Conservation (phyloP, 1,140 invertebrate species). For the Drosophila nigromelanica region DNA sequence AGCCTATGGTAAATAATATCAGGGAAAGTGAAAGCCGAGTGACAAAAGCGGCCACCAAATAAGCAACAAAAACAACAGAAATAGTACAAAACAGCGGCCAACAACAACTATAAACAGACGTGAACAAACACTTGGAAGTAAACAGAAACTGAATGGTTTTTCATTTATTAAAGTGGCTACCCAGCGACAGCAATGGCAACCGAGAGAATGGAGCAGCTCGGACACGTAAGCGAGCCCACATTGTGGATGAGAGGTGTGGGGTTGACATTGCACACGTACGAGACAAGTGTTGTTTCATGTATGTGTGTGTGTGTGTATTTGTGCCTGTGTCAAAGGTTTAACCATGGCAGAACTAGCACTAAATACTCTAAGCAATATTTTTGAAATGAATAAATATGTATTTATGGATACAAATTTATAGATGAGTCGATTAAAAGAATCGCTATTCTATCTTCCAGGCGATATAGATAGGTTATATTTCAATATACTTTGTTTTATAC, state of each 20-base stretch:
- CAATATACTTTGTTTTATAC: too few relatives aligned
- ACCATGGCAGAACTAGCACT: background rate
- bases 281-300: background rate
- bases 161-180: constrained; percentile 74
- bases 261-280: constrained; percentile 29
- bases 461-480: too few relatives aligned
- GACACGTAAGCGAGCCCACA: constrained; percentile 41
- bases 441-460: too few relatives aligned
- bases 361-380: background rate
- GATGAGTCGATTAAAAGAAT: too few relatives aligned
- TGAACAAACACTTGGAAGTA: constrained; percentile 57
- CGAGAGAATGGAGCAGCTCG: constrained; percentile 5
- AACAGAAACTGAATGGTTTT: constrained; percentile 63
- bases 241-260: background rate
- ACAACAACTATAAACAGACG: constrained; percentile 16
- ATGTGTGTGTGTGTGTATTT: constrained; percentile 1
- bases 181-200: background rate
- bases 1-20: background rate
- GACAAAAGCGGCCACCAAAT: constrained; percentile 43
- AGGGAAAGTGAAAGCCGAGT: constrained; percentile 61
- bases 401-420: too few relatives aligned
- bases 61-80: constrained; percentile 33
- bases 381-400: background rate
- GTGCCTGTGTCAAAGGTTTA: background rate
- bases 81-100: constrained; percentile 13